These are phyloP conservation scores for Drosophila buzzatii DNA, from an alignment of 2,888 invertebrate genomes.

Conservation along the genomic window DNA sequence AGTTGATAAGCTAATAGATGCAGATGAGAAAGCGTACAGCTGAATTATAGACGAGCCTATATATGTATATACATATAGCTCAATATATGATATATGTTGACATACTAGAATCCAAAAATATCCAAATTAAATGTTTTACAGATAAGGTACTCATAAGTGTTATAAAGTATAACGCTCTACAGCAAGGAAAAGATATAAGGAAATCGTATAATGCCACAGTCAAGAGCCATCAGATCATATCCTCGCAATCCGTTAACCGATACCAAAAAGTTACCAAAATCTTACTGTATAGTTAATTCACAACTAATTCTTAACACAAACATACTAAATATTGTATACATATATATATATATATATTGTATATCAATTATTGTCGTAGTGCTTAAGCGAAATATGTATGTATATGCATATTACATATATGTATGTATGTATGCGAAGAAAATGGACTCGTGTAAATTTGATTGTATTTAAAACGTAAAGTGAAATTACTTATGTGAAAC, in stretches of 20 bases:
- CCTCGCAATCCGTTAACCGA: conserved; percentile 35
- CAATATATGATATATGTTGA: conserved; percentile 53
- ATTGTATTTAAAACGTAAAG: conserved; percentile 67
- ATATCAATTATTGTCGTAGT: conserved; percentile 79
- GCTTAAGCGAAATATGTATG: conserved; percentile 48
- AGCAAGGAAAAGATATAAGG: conserved; percentile 5
- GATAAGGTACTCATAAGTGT: conserved; percentile 27
- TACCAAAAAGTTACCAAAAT: conserved; percentile 35
- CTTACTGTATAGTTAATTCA: conserved; percentile 40
- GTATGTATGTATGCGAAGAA: conserved; percentile 29
- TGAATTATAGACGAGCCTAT: conserved; percentile 19
- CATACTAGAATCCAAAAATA: conserved; percentile 5
- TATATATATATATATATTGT: conserved; percentile 46
- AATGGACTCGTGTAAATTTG: conserved; percentile 71
- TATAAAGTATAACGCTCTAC: conserved; percentile 23
- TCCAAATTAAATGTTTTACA: conserved; percentile 25
- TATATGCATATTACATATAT: neutral
- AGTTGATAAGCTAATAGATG: conserved; percentile 30
- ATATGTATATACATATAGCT: conserved; percentile 37
- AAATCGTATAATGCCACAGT: conserved; percentile 22
- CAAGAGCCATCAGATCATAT: conserved; percentile 34
- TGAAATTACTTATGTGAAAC: conserved; percentile 67
- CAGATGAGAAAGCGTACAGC: conserved; percentile 1
- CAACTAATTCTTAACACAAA: conserved; percentile 31
- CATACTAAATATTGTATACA: conserved; percentile 55